These are phyloP conservation scores for Scomber scombrus DNA, from an alignment of 2,113 vertebrate genomes.

Conservation along the genomic window DNA sequence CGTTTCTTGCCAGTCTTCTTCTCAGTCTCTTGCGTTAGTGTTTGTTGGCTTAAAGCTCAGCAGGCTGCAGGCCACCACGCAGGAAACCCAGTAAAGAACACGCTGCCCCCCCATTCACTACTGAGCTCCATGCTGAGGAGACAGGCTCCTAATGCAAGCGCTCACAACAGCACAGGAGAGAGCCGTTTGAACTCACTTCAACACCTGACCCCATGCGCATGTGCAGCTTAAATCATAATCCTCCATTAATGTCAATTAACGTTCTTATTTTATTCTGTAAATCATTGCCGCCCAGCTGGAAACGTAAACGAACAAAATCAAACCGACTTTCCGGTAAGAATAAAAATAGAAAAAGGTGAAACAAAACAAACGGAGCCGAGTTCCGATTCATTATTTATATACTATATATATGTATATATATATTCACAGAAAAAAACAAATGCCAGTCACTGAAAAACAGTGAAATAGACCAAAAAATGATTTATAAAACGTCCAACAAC, in stretches of 20 bases:
- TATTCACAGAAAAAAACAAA: constrained; percentile 56
- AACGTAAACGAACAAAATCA: not conserved
- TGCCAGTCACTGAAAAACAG: constrained; percentile 3
- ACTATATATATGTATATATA: constrained; percentile 33
- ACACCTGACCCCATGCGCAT: not conserved
- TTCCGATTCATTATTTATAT: constrained; percentile 35
- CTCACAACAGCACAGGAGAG: not conserved
- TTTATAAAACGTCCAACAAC: constrained; percentile 28
- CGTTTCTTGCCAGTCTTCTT: not conserved
- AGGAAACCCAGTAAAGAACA: constrained; percentile 10
- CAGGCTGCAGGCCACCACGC: constrained; percentile 10
- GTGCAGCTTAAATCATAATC: not conserved
- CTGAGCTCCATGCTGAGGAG: constrained; percentile 17
- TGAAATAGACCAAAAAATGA: not conserved
- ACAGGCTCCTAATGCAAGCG: not conserved
- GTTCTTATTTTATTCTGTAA: not conserved
- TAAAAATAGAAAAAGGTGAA: not conserved
- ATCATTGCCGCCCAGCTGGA: not conserved
- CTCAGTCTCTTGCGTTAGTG: not conserved
- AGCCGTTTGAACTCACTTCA: constrained; percentile 1
- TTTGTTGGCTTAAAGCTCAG: constrained; percentile 3
- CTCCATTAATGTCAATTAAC: not conserved
- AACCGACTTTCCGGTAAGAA: not conserved
- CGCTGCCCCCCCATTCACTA: not conserved
- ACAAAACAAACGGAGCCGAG: constrained; percentile 13